Percentiles rank a stretch among this genome's conserved stretches.
These are phyloP conservation scores for Lepisosteus osseus DNA, from an alignment of 2,113 vertebrate species.

Conservation along the genomic window DNA sequence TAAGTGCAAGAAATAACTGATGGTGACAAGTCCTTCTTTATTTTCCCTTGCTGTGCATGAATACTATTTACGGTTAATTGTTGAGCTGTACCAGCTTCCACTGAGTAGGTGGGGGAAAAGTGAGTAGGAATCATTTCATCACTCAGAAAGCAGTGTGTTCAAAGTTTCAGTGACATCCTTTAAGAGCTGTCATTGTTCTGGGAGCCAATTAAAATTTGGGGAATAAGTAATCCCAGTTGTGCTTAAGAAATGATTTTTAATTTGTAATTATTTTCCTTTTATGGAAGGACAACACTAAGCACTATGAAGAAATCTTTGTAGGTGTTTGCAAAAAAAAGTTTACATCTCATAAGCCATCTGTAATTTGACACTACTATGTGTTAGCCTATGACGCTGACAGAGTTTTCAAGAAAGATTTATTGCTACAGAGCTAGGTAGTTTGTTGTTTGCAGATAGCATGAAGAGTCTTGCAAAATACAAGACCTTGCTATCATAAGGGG, in stretches of 20 bases:
- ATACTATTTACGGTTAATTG: constrained; percentile 27
- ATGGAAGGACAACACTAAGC: no score
- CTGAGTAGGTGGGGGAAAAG: neutral
- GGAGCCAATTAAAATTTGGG: no score
- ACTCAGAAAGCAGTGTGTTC: constrained; percentile 34
- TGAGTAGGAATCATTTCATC: constrained; percentile 32
- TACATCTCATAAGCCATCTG: neutral
- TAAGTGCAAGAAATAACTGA: no score
- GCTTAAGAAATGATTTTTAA: no score
- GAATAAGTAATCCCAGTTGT: no score
- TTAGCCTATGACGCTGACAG: neutral
- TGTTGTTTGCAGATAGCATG: no score
- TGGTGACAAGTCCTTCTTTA: no score
- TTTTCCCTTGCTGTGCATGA: constrained; percentile 39
- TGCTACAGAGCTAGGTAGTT: neutral
- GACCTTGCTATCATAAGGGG: no score
- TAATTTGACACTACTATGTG: neutral
- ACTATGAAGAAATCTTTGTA: neutral
- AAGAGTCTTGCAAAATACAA: no score
- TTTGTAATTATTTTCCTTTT: no score
- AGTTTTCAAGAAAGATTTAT: neutral
- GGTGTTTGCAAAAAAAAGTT: neutral
- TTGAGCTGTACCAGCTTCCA: constrained; percentile 24
- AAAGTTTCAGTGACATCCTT: constrained; percentile 28
- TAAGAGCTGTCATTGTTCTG: constrained; percentile 22